Conservation (phyloP, 2,113 vertebrate species). For the Eolophus roseicapilla region DNA sequence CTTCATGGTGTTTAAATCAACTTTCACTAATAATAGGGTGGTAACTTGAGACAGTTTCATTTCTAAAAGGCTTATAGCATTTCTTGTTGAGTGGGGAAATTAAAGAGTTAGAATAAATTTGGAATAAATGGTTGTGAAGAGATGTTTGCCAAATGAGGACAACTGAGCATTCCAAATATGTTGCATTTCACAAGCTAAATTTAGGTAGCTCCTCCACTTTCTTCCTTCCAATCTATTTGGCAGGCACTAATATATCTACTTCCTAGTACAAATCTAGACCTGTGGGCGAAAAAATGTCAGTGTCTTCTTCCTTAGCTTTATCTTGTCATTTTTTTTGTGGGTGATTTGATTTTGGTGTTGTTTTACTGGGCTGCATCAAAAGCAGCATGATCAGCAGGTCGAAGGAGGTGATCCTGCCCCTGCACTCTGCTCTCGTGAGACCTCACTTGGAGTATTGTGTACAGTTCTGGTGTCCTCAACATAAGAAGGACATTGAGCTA, state of each 20-base stretch:
- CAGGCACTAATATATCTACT: background rate
- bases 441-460: background rate
- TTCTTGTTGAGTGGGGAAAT: background rate
- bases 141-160: background rate
- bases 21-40: background rate
- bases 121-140: background rate
- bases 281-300: background rate
- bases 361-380: background rate
- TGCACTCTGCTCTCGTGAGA: background rate
- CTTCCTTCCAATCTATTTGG: background rate
- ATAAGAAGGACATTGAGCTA: background rate
- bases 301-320: background rate
- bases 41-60: background rate
- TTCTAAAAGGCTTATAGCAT: background rate
- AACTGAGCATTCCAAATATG: background rate
- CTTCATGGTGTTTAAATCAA: background rate
- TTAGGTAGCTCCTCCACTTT: background rate
- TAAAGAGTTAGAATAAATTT: background rate
- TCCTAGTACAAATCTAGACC: background rate
- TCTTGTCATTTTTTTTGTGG: background rate
- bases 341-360: background rate
- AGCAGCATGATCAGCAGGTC: background rate
- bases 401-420: background rate
- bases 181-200: background rate
- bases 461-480: background rate